Percentiles rank a stretch among this genome's conserved stretches.
Evolutionary conservation across 2,888 invertebrate species (phyloP).

Genomic region (Coenonympha glycerion): DNA sequence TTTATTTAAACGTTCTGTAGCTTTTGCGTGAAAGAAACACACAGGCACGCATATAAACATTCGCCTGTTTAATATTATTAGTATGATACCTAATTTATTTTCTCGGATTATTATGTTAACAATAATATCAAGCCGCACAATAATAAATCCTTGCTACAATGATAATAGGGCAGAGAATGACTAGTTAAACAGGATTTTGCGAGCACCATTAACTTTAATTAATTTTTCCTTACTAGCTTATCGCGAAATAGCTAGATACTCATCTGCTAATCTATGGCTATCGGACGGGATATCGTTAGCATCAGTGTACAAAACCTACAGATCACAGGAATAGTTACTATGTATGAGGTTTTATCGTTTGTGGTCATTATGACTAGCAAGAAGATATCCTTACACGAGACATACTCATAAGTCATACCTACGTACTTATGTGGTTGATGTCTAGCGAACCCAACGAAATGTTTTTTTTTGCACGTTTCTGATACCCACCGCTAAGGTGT

Average conservation of each 20-base stretch:
- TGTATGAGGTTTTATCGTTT: background rate
- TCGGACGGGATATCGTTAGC: constrained; percentile 18
- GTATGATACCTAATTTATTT: too few relatives aligned
- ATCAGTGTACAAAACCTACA: constrained; percentile 13
- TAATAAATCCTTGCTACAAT: constrained; percentile 1
- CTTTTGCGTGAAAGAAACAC: too few relatives aligned
- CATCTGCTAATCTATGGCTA: constrained; percentile 20
- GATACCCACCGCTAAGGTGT: too few relatives aligned
- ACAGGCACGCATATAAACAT: too few relatives aligned
- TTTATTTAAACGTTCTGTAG: too few relatives aligned
- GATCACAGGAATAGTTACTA: background rate
- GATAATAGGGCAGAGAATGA: constrained; percentile 16
- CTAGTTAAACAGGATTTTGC: constrained; percentile 8
- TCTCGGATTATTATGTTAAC: constrained; percentile 6
- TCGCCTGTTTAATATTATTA: too few relatives aligned
- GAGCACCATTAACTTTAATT: constrained; percentile 13
- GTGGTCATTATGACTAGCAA: background rate
- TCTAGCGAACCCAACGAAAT: too few relatives aligned
- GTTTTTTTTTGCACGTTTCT: too few relatives aligned
- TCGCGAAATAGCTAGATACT: constrained; percentile 22
- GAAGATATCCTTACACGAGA: background rate
- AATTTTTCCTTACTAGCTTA: constrained; percentile 18
- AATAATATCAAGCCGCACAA: background rate
- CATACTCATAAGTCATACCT: background rate
- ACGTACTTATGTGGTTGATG: background rate